A percentile compares a stretch with the other conserved stretches of the same genome.
Evolutionary conservation across 2,888 invertebrate species (phyloP).

Genomic region (Orthosia incerta): DNA sequence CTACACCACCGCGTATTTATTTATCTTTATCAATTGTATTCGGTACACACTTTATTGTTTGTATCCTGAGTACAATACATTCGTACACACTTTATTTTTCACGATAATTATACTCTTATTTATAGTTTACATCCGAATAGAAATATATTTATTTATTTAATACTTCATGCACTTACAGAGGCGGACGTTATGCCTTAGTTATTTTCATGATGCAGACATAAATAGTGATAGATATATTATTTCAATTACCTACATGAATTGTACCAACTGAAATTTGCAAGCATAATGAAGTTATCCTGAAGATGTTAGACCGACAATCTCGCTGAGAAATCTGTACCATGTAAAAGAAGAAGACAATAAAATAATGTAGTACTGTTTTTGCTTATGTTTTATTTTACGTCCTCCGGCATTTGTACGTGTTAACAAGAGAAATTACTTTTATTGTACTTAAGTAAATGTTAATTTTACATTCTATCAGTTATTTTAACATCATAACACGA

Average conservation of each 20-base stretch:
- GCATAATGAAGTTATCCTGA: neutral
- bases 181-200: no score
- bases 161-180: no score
- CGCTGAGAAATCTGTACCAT: neutral
- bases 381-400: neutral
- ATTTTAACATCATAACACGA: conserved; percentile 13
- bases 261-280: neutral
- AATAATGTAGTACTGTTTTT: neutral
- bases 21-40: neutral
- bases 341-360: neutral
- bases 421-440: neutral
- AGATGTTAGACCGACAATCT: neutral
- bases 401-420: neutral
- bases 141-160: no score
- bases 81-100: neutral
- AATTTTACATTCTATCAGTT: neutral
- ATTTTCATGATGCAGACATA: no score
- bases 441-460: neutral
- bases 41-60: neutral
- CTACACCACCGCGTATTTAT: neutral
- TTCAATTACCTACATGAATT: neutral
- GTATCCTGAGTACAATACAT: neutral
- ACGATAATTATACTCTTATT: no score
- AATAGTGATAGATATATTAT: neutral
- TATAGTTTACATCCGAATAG: neutral